Evolutionary conservation across 2,888 invertebrate species (phyloP), one percentile per base, ranked within the genome.

Genomic region (Parnassius orleans): DNA sequence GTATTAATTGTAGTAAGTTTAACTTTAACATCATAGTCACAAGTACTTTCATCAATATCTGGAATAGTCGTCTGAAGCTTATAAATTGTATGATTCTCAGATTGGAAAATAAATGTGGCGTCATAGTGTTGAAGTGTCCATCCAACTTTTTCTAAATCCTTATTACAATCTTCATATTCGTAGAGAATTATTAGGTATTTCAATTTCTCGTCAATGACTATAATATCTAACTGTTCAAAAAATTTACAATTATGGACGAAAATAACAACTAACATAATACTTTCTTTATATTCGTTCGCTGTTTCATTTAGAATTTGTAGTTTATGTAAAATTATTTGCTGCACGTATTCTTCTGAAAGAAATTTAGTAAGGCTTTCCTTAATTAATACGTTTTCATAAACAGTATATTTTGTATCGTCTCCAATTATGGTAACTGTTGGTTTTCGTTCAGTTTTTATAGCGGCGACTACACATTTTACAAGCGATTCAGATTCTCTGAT

Each of bases 111-210:
- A 65, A 83, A 79, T 9, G 79, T 79, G 0, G 80, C 69, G 46
- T 81, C 78, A 62, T 70, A 68, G 57, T 70, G 66, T 19, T 72
- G 69, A 12, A 80, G 59, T 3, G 59, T 46, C 2, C 65, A 60
- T 43, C 72, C 73, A 52, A 77, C 69, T 19, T 68, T 15, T 33
- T 65, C 51, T 11, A 61, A 44, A 44, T 61, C 41, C 41, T 74
- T 33, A 33, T 33, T 33, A 33, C 33, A 33, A 33, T 33, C 7
- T 33, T 33, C 33, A 33, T 33, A 5, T 33, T 3, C 69, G n/a
- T 70, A 54, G 43, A 81, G 58, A 10, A 81, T 65, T 5, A 79
- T 61, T n/a, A 84, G 67, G 66, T 79, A 75, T 71, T 73, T 80
- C 2, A 74, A 69, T 15, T 70, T 64, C 15, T 5, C 33, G 33